phyloP scores from a whole-genome alignment of 2,797 vertebrate genomes.

The Trematomus bernacchii region DNA sequence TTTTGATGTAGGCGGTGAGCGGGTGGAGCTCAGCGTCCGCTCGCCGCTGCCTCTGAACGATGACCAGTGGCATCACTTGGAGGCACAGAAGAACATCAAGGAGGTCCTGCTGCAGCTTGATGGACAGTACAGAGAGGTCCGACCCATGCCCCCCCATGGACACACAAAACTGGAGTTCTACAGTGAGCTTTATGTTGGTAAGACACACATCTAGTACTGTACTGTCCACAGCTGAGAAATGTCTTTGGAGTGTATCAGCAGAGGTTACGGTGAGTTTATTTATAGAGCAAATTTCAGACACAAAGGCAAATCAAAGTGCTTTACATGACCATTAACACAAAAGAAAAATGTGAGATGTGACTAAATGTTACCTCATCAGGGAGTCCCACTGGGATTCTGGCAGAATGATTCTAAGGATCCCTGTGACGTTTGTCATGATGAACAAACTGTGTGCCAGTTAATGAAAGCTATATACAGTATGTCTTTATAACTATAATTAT shows the following conservation, averaged over 20 bases:
- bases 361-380: neutral
- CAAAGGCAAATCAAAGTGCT: no score
- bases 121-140: slow-evolving; percentile 84
- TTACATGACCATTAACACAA: no score
- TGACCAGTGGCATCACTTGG: slow-evolving; percentile 95
- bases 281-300: no score
- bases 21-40: slow-evolving; percentile 88
- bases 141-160: slow-evolving; percentile 87
- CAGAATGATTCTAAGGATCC: neutral
- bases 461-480: no score
- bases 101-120: slow-evolving; percentile 93
- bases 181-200: slow-evolving; percentile 95
- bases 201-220: slow-evolving; percentile 59
- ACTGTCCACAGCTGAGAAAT: neutral
- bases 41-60: slow-evolving; percentile 89
- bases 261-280: neutral
- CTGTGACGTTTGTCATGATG: neutral
- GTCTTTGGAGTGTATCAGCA: neutral
- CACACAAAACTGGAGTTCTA: slow-evolving; percentile 91
- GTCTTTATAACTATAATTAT: neutral
- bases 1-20: slow-evolving; percentile 92
- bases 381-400: neutral
- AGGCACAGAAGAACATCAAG: slow-evolving; percentile 92
- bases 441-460: neutral
- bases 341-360: no score